Percentiles rank a stretch among this genome's conserved stretches.
phyloP scores from a whole-genome alignment of 2,113 vertebrate genomes.

The Cavia aperea region DNA sequence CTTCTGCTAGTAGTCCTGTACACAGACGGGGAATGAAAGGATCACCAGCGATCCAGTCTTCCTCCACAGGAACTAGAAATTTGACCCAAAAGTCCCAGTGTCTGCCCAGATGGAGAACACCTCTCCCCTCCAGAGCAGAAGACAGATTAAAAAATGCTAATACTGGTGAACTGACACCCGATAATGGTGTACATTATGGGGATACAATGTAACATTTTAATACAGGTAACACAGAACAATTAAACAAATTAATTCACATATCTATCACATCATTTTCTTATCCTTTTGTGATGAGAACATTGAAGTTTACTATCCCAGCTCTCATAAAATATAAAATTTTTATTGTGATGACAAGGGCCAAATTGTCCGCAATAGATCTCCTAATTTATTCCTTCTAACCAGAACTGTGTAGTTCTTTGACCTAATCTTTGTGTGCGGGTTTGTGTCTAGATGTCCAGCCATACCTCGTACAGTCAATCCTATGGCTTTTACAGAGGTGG shows the following conservation, averaged over 20 bases:
- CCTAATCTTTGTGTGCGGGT: neutral
- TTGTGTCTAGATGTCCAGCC: neutral
- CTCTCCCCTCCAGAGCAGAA: neutral
- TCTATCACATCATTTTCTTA: neutral
- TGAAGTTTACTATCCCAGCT: neutral
- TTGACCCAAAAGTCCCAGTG: neutral
- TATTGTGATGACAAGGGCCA: neutral
- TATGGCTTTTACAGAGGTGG: neutral
- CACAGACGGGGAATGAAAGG: neutral
- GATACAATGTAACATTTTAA: neutral
- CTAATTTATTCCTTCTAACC: neutral
- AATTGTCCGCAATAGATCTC: neutral
- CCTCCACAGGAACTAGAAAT: neutral
- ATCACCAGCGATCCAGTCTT: neutral
- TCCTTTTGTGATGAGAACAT: neutral
- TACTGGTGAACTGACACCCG: neutral
- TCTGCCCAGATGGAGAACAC: neutral
- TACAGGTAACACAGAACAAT: neutral
- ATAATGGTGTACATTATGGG: neutral
- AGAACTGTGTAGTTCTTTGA: neutral
- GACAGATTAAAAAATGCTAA: neutral
- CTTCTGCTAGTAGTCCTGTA: neutral
- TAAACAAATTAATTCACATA: neutral
- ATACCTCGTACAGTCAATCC: accelerated
- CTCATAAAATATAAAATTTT: neutral